These are phyloP conservation scores for Phengaris alcon DNA, from an alignment of 2,888 invertebrate genomes.

Conservation along the genomic window DNA sequence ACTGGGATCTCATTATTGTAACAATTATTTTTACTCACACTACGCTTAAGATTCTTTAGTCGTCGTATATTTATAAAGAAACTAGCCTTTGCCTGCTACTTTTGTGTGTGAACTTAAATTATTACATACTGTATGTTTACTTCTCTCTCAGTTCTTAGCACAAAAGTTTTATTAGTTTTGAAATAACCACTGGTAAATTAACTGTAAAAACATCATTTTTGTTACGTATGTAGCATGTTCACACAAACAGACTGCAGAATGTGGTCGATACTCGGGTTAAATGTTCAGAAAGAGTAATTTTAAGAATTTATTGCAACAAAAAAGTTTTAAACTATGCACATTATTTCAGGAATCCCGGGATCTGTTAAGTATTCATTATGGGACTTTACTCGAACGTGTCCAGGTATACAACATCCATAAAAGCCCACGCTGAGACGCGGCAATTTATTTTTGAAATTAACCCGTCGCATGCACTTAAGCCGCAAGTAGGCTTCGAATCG, in stretches of 20 bases:
- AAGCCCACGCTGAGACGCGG: constrained; percentile 55
- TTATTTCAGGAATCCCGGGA: constrained; percentile 59
- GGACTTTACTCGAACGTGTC: constrained; percentile 39
- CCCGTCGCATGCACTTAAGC: constrained; percentile 69
- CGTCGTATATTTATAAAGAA: not conserved
- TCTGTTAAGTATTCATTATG: constrained; percentile 63
- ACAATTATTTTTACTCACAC: constrained; percentile 34
- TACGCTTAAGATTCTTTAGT: constrained; percentile 36
- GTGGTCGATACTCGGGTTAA: not conserved
- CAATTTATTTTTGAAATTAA: constrained; percentile 76
- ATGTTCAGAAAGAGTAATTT: not conserved
- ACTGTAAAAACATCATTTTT: no score
- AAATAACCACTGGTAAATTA: no score
- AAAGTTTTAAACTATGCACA: constrained; percentile 56
- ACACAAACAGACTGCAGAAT: not conserved
- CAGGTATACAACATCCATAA: constrained; percentile 58
- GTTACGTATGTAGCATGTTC: no score
- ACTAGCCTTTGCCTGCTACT: not conserved
- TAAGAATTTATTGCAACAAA: not conserved
- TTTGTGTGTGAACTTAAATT: not conserved
- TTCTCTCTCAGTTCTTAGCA: no score
- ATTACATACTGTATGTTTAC: no score
- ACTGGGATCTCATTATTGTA: constrained; percentile 37
- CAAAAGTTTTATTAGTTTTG: no score
- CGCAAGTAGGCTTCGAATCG: constrained; percentile 51